Evolutionary conservation across 1,140 invertebrate genomes (phyloP), one percentile per base, ranked within the genome.

Genomic region (Pectinophora gossypiella): DNA sequence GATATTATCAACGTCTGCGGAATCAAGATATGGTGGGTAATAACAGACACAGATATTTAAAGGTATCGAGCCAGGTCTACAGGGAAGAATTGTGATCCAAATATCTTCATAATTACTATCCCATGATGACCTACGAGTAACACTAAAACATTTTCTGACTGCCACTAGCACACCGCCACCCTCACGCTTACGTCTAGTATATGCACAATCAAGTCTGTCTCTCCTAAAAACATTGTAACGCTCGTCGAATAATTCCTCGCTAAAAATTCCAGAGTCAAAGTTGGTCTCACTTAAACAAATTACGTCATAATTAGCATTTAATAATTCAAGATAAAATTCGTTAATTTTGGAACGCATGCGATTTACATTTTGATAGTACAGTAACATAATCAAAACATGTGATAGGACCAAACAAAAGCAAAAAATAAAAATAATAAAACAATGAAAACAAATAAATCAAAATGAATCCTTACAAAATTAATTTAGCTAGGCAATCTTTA

Each of bases 171-270:
- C 40, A 9, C 40, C 40, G 6, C 40, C 40, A 7, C 40, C 40
- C 7, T 43, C 40, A 7, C 19, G 3, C 13, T 43, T 43, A 10
- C 35, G 35, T 4, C 13, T 38, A 5, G 7, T 19, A 43, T 18
- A 43, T 3, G 15, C n/a, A 43, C 4, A 19, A 19, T 43, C 19
- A 7, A 19, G 15, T 19, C 40, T 18, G 19, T 43, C 40, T 13
- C 40, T 43, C 3, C 40, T 3, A 43, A 43, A 43, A 18, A 43
- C 19, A 43, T 43, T 43, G 19, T 43, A 43, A 43, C 40, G 40
- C 19, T 9, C 40, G 19, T 43, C 40, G 6, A 43, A 19, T 5
- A 43, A 3, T 19, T 43, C 40, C n/a, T 19, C 40, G 19, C 19
- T 19, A 43, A 18, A 43, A 13, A 43, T 5, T 4, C 18, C 19